Evolutionary conservation across 2,888 invertebrate species (phyloP).

Genomic region (Drosophila stalkeri): DNA sequence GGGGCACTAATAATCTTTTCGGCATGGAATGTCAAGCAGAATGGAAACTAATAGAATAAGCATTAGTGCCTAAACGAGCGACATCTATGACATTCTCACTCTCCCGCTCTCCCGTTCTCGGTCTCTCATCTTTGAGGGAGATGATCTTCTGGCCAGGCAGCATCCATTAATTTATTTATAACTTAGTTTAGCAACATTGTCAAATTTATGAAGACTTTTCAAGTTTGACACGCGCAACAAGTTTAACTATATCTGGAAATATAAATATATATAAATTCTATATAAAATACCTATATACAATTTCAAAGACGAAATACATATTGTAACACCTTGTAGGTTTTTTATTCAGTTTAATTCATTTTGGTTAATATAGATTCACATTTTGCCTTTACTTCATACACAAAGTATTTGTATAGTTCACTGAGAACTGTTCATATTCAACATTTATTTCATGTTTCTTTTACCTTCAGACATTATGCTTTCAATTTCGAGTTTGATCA

Average conservation of each 20-base stretch:
- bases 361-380: not conserved
- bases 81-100: constrained; percentile 36
- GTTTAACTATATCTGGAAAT: constrained; percentile 25
- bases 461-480: no score
- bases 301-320: not conserved
- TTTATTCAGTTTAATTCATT: not conserved
- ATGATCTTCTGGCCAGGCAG: constrained; percentile 3
- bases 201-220: constrained; percentile 42
- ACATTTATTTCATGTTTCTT: no score
- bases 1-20: constrained; percentile 44
- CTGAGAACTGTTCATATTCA: not conserved
- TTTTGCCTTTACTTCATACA: not conserved
- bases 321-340: not conserved
- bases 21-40: constrained; percentile 70
- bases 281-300: not conserved
- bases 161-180: constrained; percentile 68
- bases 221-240: constrained; percentile 35
- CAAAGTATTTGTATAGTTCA: not conserved
- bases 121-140: not conserved
- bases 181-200: constrained; percentile 47
- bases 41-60: constrained; percentile 56
- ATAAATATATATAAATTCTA: not conserved
- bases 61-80: constrained; percentile 44
- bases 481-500: not conserved
- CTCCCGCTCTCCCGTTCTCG: not conserved